Conservation (phyloP, 2,797 vertebrate species). For the Falco novaeseelandiae region DNA sequence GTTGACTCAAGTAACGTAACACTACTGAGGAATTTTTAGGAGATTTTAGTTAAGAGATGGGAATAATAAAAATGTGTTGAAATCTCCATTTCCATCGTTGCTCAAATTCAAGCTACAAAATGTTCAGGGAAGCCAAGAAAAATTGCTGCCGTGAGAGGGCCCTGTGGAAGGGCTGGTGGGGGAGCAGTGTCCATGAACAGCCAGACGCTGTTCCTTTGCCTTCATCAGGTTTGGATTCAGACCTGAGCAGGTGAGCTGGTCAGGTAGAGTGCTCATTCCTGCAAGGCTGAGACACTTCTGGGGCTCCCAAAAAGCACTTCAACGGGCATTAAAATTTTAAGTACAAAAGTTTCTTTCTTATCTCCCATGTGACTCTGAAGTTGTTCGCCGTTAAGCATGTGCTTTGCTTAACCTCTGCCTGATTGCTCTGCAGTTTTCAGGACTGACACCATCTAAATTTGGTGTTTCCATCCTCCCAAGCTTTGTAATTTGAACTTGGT, state of each 20-base stretch:
- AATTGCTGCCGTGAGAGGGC: fast-evolving
- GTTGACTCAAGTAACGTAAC: not conserved
- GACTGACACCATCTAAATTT: not conserved
- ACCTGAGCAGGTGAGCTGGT: not conserved
- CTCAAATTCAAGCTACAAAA: not conserved
- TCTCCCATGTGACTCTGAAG: not conserved
- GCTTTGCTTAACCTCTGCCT: not conserved
- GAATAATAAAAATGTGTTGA: not conserved
- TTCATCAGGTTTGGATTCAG: not conserved
- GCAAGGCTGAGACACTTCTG: not conserved
- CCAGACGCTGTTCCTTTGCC: not conserved
- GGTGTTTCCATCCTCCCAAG: not conserved
- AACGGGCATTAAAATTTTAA: not conserved
- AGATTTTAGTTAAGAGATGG: not conserved
- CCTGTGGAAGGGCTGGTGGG: not conserved
- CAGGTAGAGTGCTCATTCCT: not conserved
- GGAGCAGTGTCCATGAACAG: not conserved
- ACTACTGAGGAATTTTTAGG: not conserved
- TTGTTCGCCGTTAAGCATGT: fast-evolving
- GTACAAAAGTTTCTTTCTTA: not conserved
- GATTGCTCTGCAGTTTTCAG: not conserved
- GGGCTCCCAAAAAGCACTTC: not conserved
- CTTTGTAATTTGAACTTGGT: not conserved
- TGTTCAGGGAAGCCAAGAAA: not conserved
- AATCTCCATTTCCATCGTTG: not conserved